These are phyloP conservation scores for Tonatia bakeri DNA, from an alignment of 2,113 vertebrate genomes.

Conservation along the genomic window DNA sequence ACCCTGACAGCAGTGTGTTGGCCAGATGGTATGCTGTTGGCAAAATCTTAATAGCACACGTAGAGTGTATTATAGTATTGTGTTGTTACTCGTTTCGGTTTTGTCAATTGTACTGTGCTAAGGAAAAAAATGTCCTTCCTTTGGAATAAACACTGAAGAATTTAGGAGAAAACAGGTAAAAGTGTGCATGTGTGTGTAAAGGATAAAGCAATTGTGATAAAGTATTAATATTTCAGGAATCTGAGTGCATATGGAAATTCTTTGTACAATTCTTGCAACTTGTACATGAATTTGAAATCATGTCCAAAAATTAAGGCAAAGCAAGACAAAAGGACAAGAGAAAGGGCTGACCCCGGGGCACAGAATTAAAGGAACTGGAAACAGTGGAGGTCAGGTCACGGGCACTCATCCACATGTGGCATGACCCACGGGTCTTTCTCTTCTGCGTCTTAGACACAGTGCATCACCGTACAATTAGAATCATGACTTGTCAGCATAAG, in stretches of 20 bases:
- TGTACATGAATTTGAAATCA: background rate
- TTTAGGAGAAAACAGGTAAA: background rate
- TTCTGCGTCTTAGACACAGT: background rate
- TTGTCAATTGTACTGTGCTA: background rate
- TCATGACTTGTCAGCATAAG: background rate
- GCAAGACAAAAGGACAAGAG: background rate
- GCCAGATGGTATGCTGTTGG: background rate
- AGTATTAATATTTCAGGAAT: background rate
- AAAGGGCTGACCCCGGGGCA: background rate
- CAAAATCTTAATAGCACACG: background rate
- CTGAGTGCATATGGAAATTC: background rate
- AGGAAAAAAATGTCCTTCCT: background rate
- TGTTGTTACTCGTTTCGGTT: background rate
- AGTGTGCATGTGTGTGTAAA: background rate
- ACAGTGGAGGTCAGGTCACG: accelerated
- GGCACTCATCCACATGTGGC: background rate
- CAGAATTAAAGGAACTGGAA: background rate
- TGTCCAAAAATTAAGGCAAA: background rate
- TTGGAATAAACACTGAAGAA: background rate
- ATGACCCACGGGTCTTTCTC: background rate
- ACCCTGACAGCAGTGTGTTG: background rate
- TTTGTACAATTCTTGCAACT: background rate
- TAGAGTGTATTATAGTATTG: background rate
- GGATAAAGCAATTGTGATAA: background rate
- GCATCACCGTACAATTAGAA: background rate